phyloP scores from a whole-genome alignment of 2,113 vertebrate genomes.

The Chrysemys picta region DNA sequence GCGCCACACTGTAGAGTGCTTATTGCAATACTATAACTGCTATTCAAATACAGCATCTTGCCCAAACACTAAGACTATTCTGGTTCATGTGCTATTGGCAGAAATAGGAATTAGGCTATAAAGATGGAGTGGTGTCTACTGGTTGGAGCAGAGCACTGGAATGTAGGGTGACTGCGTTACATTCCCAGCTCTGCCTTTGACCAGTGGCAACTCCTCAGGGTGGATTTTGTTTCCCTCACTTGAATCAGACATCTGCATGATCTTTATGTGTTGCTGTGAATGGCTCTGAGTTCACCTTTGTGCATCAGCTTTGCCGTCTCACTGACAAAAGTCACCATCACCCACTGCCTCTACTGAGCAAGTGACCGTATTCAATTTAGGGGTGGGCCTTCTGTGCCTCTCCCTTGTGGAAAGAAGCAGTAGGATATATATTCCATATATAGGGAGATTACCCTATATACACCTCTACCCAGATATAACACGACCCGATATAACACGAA shows the following conservation, averaged over 20 bases:
- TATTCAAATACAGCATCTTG: constrained; percentile 23
- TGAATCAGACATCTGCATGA: background rate
- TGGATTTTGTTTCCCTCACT: background rate
- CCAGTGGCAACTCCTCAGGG: background rate
- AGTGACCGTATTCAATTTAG: background rate
- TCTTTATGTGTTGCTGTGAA: background rate
- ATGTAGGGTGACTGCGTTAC: background rate
- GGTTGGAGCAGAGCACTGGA: background rate
- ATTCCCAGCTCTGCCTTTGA: background rate
- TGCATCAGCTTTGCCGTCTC: background rate
- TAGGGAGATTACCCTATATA: background rate
- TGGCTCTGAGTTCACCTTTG: background rate
- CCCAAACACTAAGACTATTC: background rate
- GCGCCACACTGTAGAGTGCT: constrained; percentile 14
- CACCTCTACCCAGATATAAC: too few relatives aligned
- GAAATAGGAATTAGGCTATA: constrained; percentile 28
- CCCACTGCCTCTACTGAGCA: background rate
- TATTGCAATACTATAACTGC: constrained; percentile 32
- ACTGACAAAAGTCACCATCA: background rate
- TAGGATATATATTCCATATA: background rate
- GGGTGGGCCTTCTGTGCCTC: background rate
- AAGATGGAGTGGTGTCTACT: background rate
- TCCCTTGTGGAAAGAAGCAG: background rate
- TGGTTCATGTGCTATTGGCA: background rate
- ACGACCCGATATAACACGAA: too few relatives aligned